These are phyloP conservation scores for Ylistrum balloti DNA, from an alignment of 1,140 invertebrate species.

Conservation along the genomic window DNA sequence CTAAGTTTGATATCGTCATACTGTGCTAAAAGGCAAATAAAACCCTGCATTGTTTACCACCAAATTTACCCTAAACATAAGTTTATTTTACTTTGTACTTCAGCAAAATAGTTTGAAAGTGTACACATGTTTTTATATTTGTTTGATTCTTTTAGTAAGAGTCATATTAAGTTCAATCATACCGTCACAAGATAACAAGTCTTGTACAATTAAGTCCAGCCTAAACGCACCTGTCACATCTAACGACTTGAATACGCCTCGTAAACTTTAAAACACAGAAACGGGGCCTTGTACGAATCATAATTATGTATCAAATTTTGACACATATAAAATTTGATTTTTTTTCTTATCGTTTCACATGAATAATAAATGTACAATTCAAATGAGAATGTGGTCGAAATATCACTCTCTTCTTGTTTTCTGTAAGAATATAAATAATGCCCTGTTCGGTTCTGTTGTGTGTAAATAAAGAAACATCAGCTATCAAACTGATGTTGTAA, in stretches of 20 bases:
- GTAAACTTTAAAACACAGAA: slow-evolving; percentile 1
- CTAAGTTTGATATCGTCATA: not conserved
- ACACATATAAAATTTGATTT: not conserved
- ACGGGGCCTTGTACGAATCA: not conserved
- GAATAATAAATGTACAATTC: slow-evolving; percentile 16
- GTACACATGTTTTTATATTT: not conserved
- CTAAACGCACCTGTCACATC: not conserved
- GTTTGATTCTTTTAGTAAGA: not conserved
- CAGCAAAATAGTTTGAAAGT: not conserved
- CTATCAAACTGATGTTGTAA: too few relatives aligned
- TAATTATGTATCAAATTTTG: slow-evolving; percentile 22
- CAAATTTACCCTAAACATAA: not conserved
- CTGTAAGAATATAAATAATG: not conserved
- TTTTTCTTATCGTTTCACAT: not conserved
- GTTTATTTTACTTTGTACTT: not conserved
- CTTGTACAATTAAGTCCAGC: not conserved
- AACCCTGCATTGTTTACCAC: not conserved
- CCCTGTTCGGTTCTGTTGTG: too few relatives aligned
- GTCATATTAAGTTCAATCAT: not conserved
- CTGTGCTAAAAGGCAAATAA: not conserved
- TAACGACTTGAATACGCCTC: slow-evolving; percentile 8
- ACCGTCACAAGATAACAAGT: not conserved
- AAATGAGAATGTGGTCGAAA: not conserved
- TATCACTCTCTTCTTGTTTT: not conserved
- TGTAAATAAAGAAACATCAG: too few relatives aligned